A percentile compares a stretch with the other conserved stretches of the same genome.
phyloP scores from a whole-genome alignment of 1,140 invertebrate genomes.

The Zaprionus taronus region DNA sequence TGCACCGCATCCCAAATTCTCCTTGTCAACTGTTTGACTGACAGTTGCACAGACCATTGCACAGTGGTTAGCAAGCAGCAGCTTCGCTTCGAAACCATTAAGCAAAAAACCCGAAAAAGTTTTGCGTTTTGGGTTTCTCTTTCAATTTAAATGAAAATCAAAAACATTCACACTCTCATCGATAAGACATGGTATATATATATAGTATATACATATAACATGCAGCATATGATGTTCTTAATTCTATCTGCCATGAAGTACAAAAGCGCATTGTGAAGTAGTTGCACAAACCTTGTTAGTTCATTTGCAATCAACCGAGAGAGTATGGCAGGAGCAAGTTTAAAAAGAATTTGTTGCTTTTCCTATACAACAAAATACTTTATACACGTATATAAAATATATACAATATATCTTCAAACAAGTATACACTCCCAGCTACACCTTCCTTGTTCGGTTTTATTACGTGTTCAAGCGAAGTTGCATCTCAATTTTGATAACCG shows the following conservation, averaged over 20 bases:
- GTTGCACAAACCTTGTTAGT: not conserved
- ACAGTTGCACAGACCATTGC: slow-evolving; percentile 3
- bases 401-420: not conserved
- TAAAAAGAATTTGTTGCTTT: not conserved
- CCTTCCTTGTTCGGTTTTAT: not conserved
- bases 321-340: not conserved
- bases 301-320: not conserved
- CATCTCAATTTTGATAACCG: slow-evolving; percentile 5
- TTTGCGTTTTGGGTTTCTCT: not conserved
- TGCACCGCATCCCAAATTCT: not conserved
- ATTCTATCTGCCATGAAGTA: not conserved
- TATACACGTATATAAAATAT: not conserved
- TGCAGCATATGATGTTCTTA: not conserved
- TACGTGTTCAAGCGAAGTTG: slow-evolving; percentile 1
- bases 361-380: not conserved
- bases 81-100: not conserved
- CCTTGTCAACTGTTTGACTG: not conserved
- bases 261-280: not conserved
- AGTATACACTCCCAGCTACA: not conserved
- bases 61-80: not conserved
- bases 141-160: not conserved
- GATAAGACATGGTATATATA: not conserved
- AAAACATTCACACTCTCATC: not conserved
- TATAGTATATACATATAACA: not conserved
- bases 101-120: not conserved